Base-by-base conservation (phyloP, 2,113 vertebrate genomes). In the Trachemys scripta region DNA sequence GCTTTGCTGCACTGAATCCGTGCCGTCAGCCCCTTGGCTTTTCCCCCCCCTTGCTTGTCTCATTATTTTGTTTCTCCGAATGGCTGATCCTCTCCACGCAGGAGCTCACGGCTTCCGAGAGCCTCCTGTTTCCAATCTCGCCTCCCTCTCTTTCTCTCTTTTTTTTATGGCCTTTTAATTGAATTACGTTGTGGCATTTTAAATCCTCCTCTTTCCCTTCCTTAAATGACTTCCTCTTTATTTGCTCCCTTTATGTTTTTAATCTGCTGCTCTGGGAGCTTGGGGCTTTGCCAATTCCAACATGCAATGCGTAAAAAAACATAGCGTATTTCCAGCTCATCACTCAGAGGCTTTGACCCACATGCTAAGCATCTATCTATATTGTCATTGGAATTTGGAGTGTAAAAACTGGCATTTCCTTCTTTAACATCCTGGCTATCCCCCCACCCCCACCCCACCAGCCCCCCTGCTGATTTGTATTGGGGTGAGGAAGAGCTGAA, bases 81-180 rank as follows among this genome's bases (percentile, higher is more conserved):
- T 78, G 82, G 69, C 88, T 90, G 81, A n/a, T 76, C 49, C 72
- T 59, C 62, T 72, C 27, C 78, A 35, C 24, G 72, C 91, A 84
- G 91, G 57, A 12, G 31, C 69, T 92, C 19, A 5, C 19, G 5
- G 5, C 79, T 65, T 14, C 80, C 84, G 45, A 54, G n/a, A 13
- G n/a, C 80, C 83, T 80, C 84, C 90, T 16, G 10, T 80, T 80
- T 92, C 80, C 95, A 92, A 25, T 92, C 93, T 92, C 76, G 3
- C 59, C 62, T 90, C 84, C 45, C 80, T 50, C 80, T 86, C 80
- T 78, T 25, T 54, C 65, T 54, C 17, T 65, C 31, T 65, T n/a
- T 56, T 69, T 20, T 95, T 95, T 94, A 96, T 57, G 78, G 93
- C 85, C 62, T 95, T 97, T 96, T 97, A 97, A 96, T 96, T 89